Base-by-base conservation (phyloP, 2,113 vertebrate genomes). In the Bucco capensis region DNA sequence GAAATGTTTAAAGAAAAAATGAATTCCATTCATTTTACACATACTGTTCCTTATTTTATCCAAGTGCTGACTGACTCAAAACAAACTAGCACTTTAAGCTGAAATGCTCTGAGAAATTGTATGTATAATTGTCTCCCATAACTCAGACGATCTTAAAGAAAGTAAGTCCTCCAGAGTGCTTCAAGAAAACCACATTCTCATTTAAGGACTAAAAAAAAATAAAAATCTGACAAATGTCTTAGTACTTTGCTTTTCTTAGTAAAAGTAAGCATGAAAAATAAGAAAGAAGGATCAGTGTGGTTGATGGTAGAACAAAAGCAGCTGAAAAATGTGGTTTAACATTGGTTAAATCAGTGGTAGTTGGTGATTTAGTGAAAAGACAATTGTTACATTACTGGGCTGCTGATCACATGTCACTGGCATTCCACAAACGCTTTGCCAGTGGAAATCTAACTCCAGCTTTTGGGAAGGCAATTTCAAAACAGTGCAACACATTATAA, bases 1-100 rank as follows among this genome's bases (percentile, higher is more conserved):
- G 50, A 93, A 82, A 82, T 44, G 42, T 79, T 82, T 53, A 82
- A 87, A 88, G 61, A 66, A 84, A 49, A 94, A 92, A 42, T 24
- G 3, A 93, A 94, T 84, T 92, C 88, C 54, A 66, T 82, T 90
- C 62, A 89, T 95, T 92, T 95, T 50, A 82, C 46, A 89, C 80
- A 84, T 82, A 54, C 62, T 87, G 58, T 62, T 86, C 76, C 50
- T 54, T 61, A 72, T 79, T 86, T 92, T 75, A 70, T 82, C 89
- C 78, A 80, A 85, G 18, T 35, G 70, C 47, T 61, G 44, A 47
- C 3, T 19, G 73, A 61, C 83, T 62, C 80, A 75, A 65, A 90
- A 75, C 70, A 84, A 78, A 82, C 80, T 37, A 79, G 57, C 54
- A 60, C 42, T 83, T 64, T 16, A 66, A 85, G 28, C 64, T 91